These are phyloP conservation scores for Drosophila crucigera DNA, from an alignment of 2,888 invertebrate genomes.

Conservation along the genomic window DNA sequence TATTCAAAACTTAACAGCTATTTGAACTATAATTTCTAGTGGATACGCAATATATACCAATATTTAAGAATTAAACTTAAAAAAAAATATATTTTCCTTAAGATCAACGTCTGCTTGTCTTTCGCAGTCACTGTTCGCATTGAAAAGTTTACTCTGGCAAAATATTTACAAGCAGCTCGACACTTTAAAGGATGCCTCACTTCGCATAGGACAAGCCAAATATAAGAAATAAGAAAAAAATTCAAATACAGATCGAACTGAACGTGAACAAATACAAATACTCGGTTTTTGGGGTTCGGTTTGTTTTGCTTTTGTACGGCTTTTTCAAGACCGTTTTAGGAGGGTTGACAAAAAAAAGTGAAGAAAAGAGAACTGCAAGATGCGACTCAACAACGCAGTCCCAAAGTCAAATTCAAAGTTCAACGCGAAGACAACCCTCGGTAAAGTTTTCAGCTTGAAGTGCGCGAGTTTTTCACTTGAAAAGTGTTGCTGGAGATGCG, in stretches of 20 bases:
- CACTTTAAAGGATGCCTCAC: slow-evolving; percentile 66
- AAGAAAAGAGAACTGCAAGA: slow-evolving; percentile 53
- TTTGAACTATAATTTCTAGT: background rate
- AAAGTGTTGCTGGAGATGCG: slow-evolving; percentile 66
- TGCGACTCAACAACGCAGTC: slow-evolving; percentile 36
- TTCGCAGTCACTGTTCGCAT: background rate
- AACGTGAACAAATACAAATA: slow-evolving; percentile 62
- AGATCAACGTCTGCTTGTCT: background rate
- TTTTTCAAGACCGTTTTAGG: slow-evolving; percentile 45
- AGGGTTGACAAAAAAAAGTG: slow-evolving; percentile 63
- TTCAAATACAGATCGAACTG: slow-evolving; percentile 73
- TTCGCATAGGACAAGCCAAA: slow-evolving; percentile 29
- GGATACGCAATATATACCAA: background rate
- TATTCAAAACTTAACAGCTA: no score
- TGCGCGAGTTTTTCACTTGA: slow-evolving; percentile 65
- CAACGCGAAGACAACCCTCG: slow-evolving; percentile 55
- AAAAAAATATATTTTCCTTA: background rate
- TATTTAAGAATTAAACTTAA: background rate
- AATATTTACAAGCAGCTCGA: slow-evolving; percentile 62
- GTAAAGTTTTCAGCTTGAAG: slow-evolving; percentile 66
- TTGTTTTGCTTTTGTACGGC: slow-evolving; percentile 54
- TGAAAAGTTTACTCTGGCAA: slow-evolving; percentile 38
- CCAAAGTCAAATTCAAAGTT: slow-evolving; percentile 60
- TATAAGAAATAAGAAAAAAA: slow-evolving; percentile 19
- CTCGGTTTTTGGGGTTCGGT: background rate